phyloP scores from a whole-genome alignment of 2,888 invertebrate genomes.

The Thymelicus sylvestris region DNA sequence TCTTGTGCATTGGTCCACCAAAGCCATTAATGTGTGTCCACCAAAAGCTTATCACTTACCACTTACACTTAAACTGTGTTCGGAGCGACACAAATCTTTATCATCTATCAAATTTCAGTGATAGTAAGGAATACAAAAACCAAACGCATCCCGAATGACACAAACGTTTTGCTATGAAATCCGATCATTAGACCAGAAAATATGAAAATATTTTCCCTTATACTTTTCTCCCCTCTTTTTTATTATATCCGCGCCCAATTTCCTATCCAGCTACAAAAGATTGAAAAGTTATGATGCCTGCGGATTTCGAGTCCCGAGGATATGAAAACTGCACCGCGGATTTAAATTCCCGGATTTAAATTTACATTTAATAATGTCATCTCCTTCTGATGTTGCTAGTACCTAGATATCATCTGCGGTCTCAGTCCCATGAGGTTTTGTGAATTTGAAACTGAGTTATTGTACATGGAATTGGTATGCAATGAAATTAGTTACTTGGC shows the following conservation, averaged over 20 bases:
- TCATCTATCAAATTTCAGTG: not conserved
- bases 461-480: not conserved
- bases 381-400: slow-evolving; percentile 5
- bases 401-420: slow-evolving; percentile 3
- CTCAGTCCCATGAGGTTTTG: not conserved
- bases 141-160: not conserved
- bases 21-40: too few species aligned
- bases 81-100: too few species aligned
- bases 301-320: slow-evolving; percentile 11
- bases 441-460: slow-evolving; percentile 1
- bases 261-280: slow-evolving; percentile 32
- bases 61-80: too few species aligned
- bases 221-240: slow-evolving; percentile 25
- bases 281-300: slow-evolving; percentile 33
- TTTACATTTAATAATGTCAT: slow-evolving; percentile 29
- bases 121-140: not conserved
- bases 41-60: too few species aligned
- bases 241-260: slow-evolving; percentile 35
- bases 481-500: not conserved
- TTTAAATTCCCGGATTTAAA: slow-evolving; percentile 27
- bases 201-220: slow-evolving; percentile 23
- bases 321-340: slow-evolving; percentile 15
- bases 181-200: slow-evolving; percentile 16
- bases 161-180: slow-evolving; percentile 13
- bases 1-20: too few species aligned